Evolutionary conservation across 2,888 invertebrate genomes (phyloP), one percentile per base, ranked within the genome.

Genomic region (Helleia helle): DNA sequence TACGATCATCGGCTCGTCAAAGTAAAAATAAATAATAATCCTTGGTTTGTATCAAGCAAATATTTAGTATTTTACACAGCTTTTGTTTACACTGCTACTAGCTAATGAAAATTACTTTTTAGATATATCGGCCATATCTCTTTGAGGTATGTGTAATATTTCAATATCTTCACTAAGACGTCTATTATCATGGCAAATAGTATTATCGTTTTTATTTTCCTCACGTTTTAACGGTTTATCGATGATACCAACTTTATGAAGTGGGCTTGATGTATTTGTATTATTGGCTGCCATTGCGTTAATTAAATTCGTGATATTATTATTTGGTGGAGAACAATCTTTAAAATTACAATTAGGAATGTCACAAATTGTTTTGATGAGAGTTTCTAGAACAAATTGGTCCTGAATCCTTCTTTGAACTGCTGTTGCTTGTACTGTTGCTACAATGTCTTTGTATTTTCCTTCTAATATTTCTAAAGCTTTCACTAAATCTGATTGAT

Each of bases 391-490:
- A 1, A 74, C 64, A 25, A 65, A 62, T 55, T 83, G 81, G 47
- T 84, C 83, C 38, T 80, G 79, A 42, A 76, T 61, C 41, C 76
- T 64, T 36, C 79, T 55, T 49, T 84, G 79, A 46, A 81, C 72
- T 2, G 83, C 76, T 0, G 79, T 77, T 1, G 76, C 65, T 59
- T 84, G 83, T 41, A 83, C 66, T 41, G 69, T 77, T 1, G 73
- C 75, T 11, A 84, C 72, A 6, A 83, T 76, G 11, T 77, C 73
- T 53, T 79, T 81, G 49, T 81, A 84, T 54, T 75, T 81, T 13
- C 46, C 54, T 55, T 84, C 83, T 14, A 84, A 56, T 56, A 79
- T 83, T 12, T 71, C 71, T 4, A 83, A 46, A 6, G 72, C 65
- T 22, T 56, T 48, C n/a, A 47, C 58, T 4, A 79, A 41, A 50